Base-by-base conservation (phyloP, 2,797 vertebrate genomes). In the Serranus cabrilla region DNA sequence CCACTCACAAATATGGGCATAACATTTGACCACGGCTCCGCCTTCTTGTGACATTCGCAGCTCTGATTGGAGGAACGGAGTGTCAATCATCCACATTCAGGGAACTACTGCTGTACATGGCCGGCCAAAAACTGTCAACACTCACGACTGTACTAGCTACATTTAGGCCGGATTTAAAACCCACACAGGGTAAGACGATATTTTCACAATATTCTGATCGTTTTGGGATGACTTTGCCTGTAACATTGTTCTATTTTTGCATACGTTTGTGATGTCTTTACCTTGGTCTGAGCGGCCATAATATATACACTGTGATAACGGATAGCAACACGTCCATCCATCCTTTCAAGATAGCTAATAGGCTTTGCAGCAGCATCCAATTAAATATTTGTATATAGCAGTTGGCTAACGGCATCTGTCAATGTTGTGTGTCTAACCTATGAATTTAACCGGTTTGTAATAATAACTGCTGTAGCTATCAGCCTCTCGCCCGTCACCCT, bases 181-280 rank as follows among this genome's bases (percentile, higher is more conserved):
- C 47, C 55, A 71, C 42, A 20, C 37, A 57, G 61, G 93, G 92
- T 93, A 92, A 92, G 90, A 40, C 1, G 23, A 37, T 14, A 17
- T 34, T 81, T 81, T 71, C 13, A 34, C 14, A 31, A 11, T 27
- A 46, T 77, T 31, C 0, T 37, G 3, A 10, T 61, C 7, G 5
- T 62, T 65, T 60, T n/a, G 3, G 11, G 11, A n/a, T 9, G n/a
- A 54, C 14, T 11, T 25, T 40, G 7, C 2, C 7, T 6, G 7
- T 7, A 34, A 59, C 55, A 17, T 42, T 4, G 14, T 40, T 60
- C 1, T n/a, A 18, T 74, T 67, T 62, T 60, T 16, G 34, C 10
- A 11, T 5, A 21, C 27, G 23, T 12, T 18, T 11, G 20, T 42
- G 9, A n/a, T 39, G 9, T 59, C 7, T 67, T 59, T 25, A 61